Evolutionary conservation across 2,797 vertebrate species (phyloP).

Genomic region (Ptychadena robeensis): DNA sequence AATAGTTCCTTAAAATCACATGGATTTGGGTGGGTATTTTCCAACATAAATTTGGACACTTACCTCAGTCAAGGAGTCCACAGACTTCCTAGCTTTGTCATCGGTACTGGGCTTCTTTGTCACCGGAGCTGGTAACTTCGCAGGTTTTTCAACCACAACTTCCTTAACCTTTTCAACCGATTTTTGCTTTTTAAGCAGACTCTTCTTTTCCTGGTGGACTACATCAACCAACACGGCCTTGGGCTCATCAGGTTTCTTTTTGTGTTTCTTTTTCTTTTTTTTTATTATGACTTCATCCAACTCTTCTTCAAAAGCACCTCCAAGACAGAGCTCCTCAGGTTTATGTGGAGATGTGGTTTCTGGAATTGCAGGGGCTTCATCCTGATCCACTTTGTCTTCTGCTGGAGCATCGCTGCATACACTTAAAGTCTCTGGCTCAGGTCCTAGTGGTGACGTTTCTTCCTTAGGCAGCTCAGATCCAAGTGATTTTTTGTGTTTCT

Average conservation of each 20-base stretch:
- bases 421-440: slow-evolving; percentile 64
- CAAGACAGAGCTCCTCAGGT: slow-evolving; percentile 63
- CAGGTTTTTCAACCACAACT: slow-evolving; percentile 61
- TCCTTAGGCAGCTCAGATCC: slow-evolving; percentile 62
- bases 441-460: slow-evolving; percentile 53
- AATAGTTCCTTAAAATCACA: no score
- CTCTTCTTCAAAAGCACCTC: slow-evolving; percentile 71
- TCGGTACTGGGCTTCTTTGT: slow-evolving; percentile 74
- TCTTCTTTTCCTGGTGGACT: slow-evolving; percentile 67
- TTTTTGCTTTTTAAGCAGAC: slow-evolving; percentile 69
- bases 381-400: slow-evolving; percentile 55
- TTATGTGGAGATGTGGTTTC: slow-evolving; percentile 54
- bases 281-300: slow-evolving; percentile 71
- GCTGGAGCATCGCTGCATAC: slow-evolving; percentile 63
- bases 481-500: slow-evolving; percentile 66
- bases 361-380: slow-evolving; percentile 62
- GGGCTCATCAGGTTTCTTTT: slow-evolving; percentile 65
- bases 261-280: slow-evolving; percentile 83
- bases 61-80: slow-evolving; percentile 78
- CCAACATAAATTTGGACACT: slow-evolving; percentile 28
- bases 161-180: slow-evolving; percentile 70
- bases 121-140: slow-evolving; percentile 59
- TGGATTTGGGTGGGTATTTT: no score
- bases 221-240: slow-evolving; percentile 64
- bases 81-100: slow-evolving; percentile 68